Conservation (phyloP, 1,140 invertebrate species). For the Xylocopa sonorina region DNA sequence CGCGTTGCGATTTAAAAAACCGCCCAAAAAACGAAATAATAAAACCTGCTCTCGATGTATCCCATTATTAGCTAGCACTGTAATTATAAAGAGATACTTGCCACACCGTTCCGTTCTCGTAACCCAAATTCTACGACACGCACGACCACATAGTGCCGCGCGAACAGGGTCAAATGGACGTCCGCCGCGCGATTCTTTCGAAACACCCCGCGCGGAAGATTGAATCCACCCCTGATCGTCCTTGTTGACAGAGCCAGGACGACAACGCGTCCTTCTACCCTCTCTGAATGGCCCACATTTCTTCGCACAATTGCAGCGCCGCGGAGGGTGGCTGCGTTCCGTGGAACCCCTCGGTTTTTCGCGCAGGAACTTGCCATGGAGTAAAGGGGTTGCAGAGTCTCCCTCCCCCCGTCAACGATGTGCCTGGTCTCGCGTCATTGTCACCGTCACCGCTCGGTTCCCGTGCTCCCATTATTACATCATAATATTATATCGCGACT, state of each 20-base stretch:
- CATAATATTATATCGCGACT: slow-evolving; percentile 58
- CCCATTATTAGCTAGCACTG: too few relatives aligned
- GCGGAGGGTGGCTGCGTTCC: slow-evolving; percentile 7
- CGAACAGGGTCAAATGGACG: neutral
- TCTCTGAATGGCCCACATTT: slow-evolving; percentile 52
- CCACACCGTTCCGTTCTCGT: neutral
- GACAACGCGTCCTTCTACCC: slow-evolving; percentile 32
- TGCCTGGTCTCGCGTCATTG: slow-evolving; percentile 12
- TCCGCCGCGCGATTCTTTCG: neutral
- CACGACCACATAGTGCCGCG: neutral
- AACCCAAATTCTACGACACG: neutral
- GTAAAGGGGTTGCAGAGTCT: neutral
- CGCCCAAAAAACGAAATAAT: too few relatives aligned
- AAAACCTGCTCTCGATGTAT: accelerated
- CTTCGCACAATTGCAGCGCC: slow-evolving; percentile 28
- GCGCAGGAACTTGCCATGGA: slow-evolving; percentile 15
- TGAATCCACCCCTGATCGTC: slow-evolving; percentile 21
- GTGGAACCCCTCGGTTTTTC: slow-evolving; percentile 20
- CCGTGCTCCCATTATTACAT: slow-evolving; percentile 46
- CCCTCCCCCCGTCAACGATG: neutral
- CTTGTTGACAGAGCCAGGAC: slow-evolving; percentile 34
- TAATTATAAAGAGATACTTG: neutral
- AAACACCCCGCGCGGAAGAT: too few relatives aligned
- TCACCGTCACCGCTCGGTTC: slow-evolving; percentile 10
- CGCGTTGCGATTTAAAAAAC: neutral